Evolutionary conservation across 2,113 vertebrate genomes (phyloP).

Genomic region (Heteronetta atricapilla): DNA sequence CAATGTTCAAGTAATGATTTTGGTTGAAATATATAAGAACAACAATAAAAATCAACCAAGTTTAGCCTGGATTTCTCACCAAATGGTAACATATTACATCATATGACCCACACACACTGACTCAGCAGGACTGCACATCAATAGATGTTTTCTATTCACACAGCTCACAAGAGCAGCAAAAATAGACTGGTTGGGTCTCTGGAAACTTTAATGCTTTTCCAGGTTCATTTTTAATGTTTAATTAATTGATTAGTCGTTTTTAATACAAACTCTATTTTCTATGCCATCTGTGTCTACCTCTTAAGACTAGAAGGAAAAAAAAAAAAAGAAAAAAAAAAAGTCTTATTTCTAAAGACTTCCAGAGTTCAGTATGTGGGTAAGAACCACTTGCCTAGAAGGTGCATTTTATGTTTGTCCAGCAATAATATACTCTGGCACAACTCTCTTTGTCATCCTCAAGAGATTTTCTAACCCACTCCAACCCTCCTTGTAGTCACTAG

Average conservation of each 20-base stretch:
- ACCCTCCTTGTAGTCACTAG: neutral
- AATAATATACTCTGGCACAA: neutral
- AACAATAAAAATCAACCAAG: neutral
- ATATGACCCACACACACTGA: neutral
- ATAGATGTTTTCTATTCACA: neutral
- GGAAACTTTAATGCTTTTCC: neutral
- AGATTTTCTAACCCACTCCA: neutral
- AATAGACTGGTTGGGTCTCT: neutral
- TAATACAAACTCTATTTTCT: neutral
- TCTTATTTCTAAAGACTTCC: neutral
- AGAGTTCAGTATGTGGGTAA: neutral
- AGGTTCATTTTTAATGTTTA: neutral
- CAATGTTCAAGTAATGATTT: neutral
- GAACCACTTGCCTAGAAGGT: neutral
- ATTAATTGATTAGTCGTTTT: neutral
- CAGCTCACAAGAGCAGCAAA: neutral
- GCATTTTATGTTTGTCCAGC: neutral
- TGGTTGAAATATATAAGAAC: neutral
- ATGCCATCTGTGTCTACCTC: neutral
- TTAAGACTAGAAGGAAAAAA: neutral
- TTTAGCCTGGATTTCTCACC: neutral
- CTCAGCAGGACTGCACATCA: neutral
- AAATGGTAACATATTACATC: neutral
- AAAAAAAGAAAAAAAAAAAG: neutral
- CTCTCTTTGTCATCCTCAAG: neutral